Conservation (phyloP, 1,140 invertebrate genomes). For the Phenacoccus solenopsis region DNA sequence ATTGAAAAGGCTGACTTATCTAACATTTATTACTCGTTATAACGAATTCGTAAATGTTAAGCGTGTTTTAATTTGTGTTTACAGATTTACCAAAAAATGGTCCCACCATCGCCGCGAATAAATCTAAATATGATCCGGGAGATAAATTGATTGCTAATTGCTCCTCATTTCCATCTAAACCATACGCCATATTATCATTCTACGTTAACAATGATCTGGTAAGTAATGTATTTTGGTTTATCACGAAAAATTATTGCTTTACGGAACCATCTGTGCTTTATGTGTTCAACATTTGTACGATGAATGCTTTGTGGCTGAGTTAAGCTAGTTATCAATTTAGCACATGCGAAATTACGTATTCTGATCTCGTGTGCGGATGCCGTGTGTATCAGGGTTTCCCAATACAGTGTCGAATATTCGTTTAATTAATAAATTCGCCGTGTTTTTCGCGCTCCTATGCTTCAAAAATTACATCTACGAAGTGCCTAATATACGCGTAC, state of each 20-base stretch:
- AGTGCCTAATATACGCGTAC: no score
- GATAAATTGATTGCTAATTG: slow-evolving; percentile 62
- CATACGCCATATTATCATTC: slow-evolving; percentile 35
- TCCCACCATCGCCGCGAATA: slow-evolving; percentile 41
- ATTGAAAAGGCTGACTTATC: no score
- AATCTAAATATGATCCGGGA: slow-evolving; percentile 58
- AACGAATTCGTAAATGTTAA: not conserved
- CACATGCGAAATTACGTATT: slow-evolving; percentile 1
- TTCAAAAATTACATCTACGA: no score
- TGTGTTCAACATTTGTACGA: not conserved
- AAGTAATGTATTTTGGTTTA: slow-evolving; percentile 20
- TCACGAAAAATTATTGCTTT: no score
- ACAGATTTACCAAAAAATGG: slow-evolving; percentile 34
- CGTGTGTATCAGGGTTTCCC: no score
- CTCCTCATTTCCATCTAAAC: slow-evolving; percentile 45
- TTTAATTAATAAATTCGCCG: no score
- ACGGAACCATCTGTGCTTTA: not conserved
- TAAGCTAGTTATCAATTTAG: slow-evolving; percentile 3
- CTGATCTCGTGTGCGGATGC: no score
- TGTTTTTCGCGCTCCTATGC: no score
- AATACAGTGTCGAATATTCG: no score
- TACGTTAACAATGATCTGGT: slow-evolving; percentile 32
- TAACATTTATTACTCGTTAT: no score
- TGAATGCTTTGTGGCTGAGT: not conserved
- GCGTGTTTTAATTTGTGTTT: slow-evolving; percentile 7